A percentile compares a stretch with the other conserved stretches of the same genome.
Evolutionary conservation across 2,113 vertebrate species (phyloP).

Genomic region (Phoenicopterus ruber): DNA sequence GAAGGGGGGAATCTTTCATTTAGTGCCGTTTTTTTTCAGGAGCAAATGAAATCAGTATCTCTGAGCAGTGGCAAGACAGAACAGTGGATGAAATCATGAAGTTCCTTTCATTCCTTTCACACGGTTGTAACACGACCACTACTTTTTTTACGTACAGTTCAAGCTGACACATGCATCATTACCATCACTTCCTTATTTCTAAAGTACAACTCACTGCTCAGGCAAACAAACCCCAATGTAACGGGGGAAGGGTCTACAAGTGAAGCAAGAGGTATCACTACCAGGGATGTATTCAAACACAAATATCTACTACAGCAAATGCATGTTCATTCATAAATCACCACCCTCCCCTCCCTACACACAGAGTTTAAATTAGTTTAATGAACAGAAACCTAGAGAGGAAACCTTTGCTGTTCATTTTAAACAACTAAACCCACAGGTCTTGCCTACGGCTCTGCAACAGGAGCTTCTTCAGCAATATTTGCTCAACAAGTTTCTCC

Average conservation of each 20-base stretch:
- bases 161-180: neutral
- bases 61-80: neutral
- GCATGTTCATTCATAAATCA: neutral
- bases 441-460: neutral
- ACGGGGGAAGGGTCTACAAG: fast-evolving
- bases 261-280: neutral
- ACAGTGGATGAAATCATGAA: neutral
- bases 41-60: neutral
- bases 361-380: neutral
- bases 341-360: neutral
- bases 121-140: fast-evolving
- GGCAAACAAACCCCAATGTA: neutral
- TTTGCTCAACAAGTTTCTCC: neutral
- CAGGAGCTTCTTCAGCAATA: neutral
- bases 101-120: neutral
- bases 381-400: neutral
- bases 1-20: neutral
- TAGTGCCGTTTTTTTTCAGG: neutral
- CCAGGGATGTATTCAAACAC: neutral
- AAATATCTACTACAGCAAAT: neutral
- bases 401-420: neutral
- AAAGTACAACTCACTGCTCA: neutral
- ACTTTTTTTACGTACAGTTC: neutral
- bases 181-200: neutral
- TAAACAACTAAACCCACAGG: neutral